Percentiles rank a stretch among this genome's conserved stretches.
These are phyloP conservation scores for Xylocopa sonorina DNA, from an alignment of 1,140 invertebrate genomes.

Conservation along the genomic window DNA sequence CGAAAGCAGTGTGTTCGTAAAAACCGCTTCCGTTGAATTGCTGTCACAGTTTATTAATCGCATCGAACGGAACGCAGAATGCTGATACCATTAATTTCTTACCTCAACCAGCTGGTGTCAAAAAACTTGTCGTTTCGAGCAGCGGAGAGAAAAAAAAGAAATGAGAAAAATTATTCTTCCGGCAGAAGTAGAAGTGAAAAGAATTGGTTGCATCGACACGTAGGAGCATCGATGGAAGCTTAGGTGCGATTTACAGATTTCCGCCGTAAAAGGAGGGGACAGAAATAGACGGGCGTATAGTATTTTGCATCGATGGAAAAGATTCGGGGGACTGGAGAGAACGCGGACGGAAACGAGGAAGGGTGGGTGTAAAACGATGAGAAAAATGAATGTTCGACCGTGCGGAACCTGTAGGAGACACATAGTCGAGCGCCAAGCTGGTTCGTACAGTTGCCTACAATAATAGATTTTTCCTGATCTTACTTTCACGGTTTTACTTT, in stretches of 20 bases:
- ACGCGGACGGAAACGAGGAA: neutral
- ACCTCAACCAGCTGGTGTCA: too few species aligned
- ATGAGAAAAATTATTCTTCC: neutral
- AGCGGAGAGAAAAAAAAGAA: neutral
- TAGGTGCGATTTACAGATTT: slow-evolving; percentile 48
- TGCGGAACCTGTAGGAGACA: slow-evolving; percentile 52
- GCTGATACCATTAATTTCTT: too few species aligned
- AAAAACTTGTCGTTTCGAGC: neutral
- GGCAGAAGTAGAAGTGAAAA: neutral
- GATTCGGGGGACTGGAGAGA: slow-evolving; percentile 28
- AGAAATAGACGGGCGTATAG: slow-evolving; percentile 34
- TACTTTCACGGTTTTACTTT: neutral
- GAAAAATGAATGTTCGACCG: slow-evolving; percentile 62
- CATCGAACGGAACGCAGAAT: too few species aligned
- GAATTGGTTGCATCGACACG: neutral
- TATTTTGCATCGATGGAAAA: slow-evolving; percentile 40
- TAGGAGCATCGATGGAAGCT: neutral
- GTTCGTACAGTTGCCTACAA: neutral
- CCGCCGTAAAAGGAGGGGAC: neutral
- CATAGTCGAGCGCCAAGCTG: slow-evolving; percentile 29
- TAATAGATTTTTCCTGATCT: slow-evolving; percentile 21
- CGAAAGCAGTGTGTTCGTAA: too few species aligned
- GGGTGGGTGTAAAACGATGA: slow-evolving; percentile 57
- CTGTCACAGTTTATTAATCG: too few species aligned
- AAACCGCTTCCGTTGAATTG: too few species aligned